Evolutionary conservation across 2,888 invertebrate species (phyloP), one percentile per base, ranked within the genome.

Genomic region (Ashinkailepas kermadecensis): DNA sequence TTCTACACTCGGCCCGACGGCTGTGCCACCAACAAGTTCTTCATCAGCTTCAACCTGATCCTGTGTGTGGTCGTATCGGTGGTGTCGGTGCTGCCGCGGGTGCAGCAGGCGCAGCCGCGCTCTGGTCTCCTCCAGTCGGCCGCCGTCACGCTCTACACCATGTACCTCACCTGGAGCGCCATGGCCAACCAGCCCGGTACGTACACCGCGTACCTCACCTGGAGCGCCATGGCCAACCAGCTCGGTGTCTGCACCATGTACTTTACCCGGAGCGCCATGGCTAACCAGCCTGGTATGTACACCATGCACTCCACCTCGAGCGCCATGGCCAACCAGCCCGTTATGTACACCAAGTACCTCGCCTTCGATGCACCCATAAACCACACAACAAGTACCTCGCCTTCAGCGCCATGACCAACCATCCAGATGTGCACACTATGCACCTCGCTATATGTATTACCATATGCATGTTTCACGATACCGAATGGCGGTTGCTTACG

Each of bases 141-240:
- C 21, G 87, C 87, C 83, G 81, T 83, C 78, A 92, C 95, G 8
- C 89, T 97, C 21, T 99, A 99, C 88, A 94, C 96, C 21, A 91
- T 95, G 86, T 99, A 96, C 88, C 90, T 99, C 85, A 99, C 99
- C 81, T 99, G 99, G 99, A 97, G 99, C 0, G 95, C 98, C 57
- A 92, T 99, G 87, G 93, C 95, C 84, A 99, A 97, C 88, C 93
- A 93, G 86, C 93, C 95, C 86, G 90, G 70, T 70, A 70, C 70
- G 70, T 39, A 39, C 2, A 25, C 62, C 39, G 4, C 4, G 39
- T 39, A 39, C 39, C 39, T 39, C 39, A 39, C 39, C 4, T 39
- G 39, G 1, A 4, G 39, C 39, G 39, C 39, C 39, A 39, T 39
- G 39, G 39, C 39, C 39, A 39, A 39, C 39, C 39, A 39, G 39